Conservation (phyloP, 2,888 invertebrate species). For the Sturmia bella region DNA sequence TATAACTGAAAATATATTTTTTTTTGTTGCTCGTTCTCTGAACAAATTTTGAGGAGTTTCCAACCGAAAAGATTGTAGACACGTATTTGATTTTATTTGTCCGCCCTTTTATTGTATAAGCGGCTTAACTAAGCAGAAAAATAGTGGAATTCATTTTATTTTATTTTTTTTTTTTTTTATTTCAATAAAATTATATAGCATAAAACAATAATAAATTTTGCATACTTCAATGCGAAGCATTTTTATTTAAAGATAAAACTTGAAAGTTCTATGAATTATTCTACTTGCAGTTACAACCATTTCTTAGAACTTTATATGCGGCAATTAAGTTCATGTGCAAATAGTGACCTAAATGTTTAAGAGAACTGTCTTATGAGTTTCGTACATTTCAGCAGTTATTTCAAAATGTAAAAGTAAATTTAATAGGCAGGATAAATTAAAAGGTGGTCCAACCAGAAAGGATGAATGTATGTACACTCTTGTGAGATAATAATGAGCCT, state of each 20-base stretch:
- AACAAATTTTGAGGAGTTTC: not conserved
- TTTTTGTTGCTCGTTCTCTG: slow-evolving; percentile 1
- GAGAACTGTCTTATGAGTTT: too few species aligned
- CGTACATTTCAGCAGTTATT: too few species aligned
- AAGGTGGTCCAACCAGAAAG: too few species aligned
- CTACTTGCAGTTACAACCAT: too few species aligned
- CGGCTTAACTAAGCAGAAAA: slow-evolving; percentile 18
- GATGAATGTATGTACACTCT: too few species aligned
- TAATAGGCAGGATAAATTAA: too few species aligned
- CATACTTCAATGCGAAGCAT: not conserved
- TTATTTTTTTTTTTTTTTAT: not conserved
- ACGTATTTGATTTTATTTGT: not conserved
- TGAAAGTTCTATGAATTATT: too few species aligned
- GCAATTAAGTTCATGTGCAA: too few species aligned
- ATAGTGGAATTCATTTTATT: not conserved
- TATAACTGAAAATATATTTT: slow-evolving; percentile 7
- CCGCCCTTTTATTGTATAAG: slow-evolving; percentile 1
- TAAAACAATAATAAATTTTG: not conserved
- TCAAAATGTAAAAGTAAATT: too few species aligned
- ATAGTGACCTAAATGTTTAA: too few species aligned
- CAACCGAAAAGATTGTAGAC: not conserved
- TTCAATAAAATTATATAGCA: not conserved
- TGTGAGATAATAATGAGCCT: too few species aligned
- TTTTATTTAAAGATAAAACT: not conserved
- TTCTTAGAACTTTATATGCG: too few species aligned